phyloP scores from a whole-genome alignment of 2,113 vertebrate genomes.

The Paratilapia polleni region DNA sequence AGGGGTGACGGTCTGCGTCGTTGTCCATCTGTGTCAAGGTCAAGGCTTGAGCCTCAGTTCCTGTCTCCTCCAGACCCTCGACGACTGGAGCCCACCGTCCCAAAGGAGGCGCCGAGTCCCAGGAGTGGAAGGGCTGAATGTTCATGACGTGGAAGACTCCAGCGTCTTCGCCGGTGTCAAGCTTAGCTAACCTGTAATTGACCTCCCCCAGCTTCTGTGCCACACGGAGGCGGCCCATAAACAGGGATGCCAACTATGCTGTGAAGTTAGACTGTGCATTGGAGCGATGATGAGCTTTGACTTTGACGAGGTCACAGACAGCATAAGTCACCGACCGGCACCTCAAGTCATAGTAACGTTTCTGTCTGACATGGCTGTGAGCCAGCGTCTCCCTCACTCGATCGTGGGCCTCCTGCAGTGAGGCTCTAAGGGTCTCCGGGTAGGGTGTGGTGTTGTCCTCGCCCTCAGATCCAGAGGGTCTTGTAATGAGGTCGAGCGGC shows the following conservation, averaged over 20 bases:
- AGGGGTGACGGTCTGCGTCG: not conserved
- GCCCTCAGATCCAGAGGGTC: too few species aligned
- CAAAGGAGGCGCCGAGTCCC: not conserved
- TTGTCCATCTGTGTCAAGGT: accelerated
- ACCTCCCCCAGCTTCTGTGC: not conserved
- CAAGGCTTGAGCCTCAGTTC: not conserved
- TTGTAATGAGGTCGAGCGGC: too few species aligned
- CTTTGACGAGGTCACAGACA: not conserved
- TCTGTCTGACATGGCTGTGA: too few species aligned
- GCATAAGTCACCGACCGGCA: not conserved
- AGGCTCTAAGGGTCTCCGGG: too few species aligned
- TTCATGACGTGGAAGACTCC: not conserved
- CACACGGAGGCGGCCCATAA: not conserved
- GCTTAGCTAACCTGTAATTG: not conserved
- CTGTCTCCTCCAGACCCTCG: not conserved
- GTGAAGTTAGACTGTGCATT: not conserved
- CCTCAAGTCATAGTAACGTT: too few species aligned
- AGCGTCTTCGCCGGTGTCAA: not conserved
- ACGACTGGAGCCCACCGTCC: accelerated
- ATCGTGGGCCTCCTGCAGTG: too few species aligned
- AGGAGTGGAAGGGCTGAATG: too few species aligned
- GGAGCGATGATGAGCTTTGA: not conserved
- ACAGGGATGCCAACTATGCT: not conserved
- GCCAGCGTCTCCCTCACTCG: too few species aligned
- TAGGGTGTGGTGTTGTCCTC: too few species aligned